These are phyloP conservation scores for Melanotaenia duboulayi DNA, from an alignment of 2,113 vertebrate genomes.

Conservation along the genomic window DNA sequence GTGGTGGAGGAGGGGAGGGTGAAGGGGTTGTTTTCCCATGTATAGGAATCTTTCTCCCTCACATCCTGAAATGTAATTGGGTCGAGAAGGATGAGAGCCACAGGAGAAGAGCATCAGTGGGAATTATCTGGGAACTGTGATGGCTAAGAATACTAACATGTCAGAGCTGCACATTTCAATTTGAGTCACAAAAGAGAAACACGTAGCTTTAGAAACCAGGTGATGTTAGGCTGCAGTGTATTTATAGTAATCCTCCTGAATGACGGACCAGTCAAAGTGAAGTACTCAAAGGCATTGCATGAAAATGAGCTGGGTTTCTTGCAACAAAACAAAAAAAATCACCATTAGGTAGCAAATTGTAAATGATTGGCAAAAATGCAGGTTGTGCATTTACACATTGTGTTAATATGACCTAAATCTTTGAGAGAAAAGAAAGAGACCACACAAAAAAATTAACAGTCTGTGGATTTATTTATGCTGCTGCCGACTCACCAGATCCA, in stretches of 20 bases:
- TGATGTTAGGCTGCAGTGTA: not conserved
- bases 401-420: too few relatives aligned
- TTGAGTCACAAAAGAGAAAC: not conserved
- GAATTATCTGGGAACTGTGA: conserved; percentile 42
- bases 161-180: not conserved
- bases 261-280: too few relatives aligned
- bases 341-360: too few relatives aligned
- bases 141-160: conserved; percentile 40
- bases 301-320: too few relatives aligned
- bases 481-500: not conserved
- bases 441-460: not conserved
- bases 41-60: conserved; percentile 38
- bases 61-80: conserved; percentile 65
- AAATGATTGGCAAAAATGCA: too few relatives aligned
- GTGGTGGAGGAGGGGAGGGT: not conserved
- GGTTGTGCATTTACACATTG: too few relatives aligned
- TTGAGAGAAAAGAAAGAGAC: not conserved
- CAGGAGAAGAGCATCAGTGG: conserved; percentile 46
- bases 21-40: conserved; percentile 51
- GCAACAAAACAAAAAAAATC: too few relatives aligned
- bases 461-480: not conserved
- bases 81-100: conserved; percentile 45
- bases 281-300: too few relatives aligned
- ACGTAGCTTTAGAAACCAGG: not conserved
- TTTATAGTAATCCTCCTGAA: not conserved